Conservation (phyloP, 1,140 invertebrate genomes). For the Aphidius gifuensis region DNA sequence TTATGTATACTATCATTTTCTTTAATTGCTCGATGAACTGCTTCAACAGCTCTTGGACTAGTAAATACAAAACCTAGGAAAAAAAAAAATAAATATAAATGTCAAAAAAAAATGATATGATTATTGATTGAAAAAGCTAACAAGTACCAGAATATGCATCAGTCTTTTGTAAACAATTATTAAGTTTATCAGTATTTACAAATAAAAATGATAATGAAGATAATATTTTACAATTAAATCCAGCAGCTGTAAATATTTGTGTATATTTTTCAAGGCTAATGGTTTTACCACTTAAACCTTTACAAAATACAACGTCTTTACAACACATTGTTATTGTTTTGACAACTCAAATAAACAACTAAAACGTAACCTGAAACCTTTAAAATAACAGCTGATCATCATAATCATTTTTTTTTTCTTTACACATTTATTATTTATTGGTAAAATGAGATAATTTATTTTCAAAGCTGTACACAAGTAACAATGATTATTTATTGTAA, state of each 20-base stretch:
- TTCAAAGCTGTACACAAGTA: no score
- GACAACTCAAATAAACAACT: no score
- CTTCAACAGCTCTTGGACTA: constrained; percentile 46
- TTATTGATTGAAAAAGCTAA: constrained; percentile 2
- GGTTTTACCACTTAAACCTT: constrained; percentile 35
- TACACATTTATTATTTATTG: no score
- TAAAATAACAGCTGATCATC: no score
- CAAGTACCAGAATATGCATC: constrained; percentile 42
- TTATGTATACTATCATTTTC: constrained; percentile 27
- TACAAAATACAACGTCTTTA: constrained; percentile 43
- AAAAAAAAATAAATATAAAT: constrained; percentile 6
- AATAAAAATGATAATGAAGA: constrained; percentile 43
- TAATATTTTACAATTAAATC: constrained; percentile 43
- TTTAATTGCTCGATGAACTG: constrained; percentile 32
- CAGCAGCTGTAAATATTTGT: constrained; percentile 36
- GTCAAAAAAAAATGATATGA: constrained; percentile 8
- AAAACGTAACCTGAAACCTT: no score
- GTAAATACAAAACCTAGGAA: constrained; percentile 46
- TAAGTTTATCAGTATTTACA: constrained; percentile 37
- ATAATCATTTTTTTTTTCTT: no score
- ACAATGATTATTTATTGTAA: no score
- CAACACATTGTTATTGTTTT: constrained; percentile 1
- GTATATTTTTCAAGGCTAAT: constrained; percentile 40
- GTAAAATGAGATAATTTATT: no score
- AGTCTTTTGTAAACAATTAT: constrained; percentile 29